Evolutionary conservation across 2,113 vertebrate genomes (phyloP), one percentile per base, ranked within the genome.

Genomic region (Lutjanus erythropterus): DNA sequence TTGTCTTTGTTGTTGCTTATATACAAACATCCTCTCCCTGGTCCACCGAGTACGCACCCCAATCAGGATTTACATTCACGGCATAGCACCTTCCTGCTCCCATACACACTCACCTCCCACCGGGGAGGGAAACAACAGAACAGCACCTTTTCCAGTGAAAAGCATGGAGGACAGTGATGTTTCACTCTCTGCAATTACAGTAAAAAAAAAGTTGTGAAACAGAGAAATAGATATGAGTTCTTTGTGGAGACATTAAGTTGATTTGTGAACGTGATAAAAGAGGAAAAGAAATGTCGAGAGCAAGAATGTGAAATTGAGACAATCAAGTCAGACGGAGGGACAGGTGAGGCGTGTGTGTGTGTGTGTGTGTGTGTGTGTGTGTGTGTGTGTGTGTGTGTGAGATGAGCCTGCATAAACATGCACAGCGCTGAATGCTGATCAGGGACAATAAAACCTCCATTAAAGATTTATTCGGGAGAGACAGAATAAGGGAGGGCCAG

Each of bases 371-470:
- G 59, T 65, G 23, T 27, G 23, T 27, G 50, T 25, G 55, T 37
- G 59, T 25, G n/a, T 41, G 59, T 65, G 61, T 64, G 25, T 66
- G 41, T 25, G 39, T 68, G 27, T 60, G 56, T 72, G 79, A 59
- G 89, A 86, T 80, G 84, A 76, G 73, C 75, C 86, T 90, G 81
- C 88, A 88, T 83, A 90, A 86, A 89, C 88, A 87, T 75, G 78
- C 84, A 59, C 74, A 27, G 78, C 9, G 56, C 88, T 86, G 91
- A 90, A 91, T 92, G 87, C 83, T 88, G 90, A 93, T 93, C 81
- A 89, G 91, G 78, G 72, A 88, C 88, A 92, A 91, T 91, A 91
- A 91, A 92, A 91, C 59, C 81, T 85, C 85, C 85, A 94, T 93
- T 90, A 92, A 90, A 93, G 90, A 92, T 93, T 90, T 89, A 93